A percentile compares a stretch with the other conserved stretches of the same genome.
phyloP scores from a whole-genome alignment of 2,797 vertebrate species.

The Leptatherina wallacei region DNA sequence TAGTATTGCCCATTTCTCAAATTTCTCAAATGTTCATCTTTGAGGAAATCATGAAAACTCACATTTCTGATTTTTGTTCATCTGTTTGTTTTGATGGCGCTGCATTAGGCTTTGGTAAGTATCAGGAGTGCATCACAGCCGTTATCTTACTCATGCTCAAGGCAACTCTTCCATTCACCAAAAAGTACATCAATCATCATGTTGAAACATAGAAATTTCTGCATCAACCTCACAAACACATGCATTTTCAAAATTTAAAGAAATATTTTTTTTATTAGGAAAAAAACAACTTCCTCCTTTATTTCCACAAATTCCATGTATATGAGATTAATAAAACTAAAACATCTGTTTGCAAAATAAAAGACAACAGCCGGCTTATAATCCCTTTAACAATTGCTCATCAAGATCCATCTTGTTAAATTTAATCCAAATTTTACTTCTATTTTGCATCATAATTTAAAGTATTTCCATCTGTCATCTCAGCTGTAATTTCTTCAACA shows the following conservation, averaged over 20 bases:
- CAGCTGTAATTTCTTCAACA: slow-evolving; percentile 3
- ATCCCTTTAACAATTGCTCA: slow-evolving; percentile 8
- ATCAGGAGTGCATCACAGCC: background rate
- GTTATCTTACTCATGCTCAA: background rate
- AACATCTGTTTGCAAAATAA: slow-evolving; percentile 1
- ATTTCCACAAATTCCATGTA: background rate
- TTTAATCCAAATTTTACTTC: slow-evolving; percentile 6
- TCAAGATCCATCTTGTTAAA: slow-evolving; percentile 2
- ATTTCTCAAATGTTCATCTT: background rate
- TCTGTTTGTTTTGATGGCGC: no score
- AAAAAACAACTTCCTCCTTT: background rate
- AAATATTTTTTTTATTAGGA: background rate
- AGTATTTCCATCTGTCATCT: background rate
- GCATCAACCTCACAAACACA: background rate
- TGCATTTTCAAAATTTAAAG: background rate
- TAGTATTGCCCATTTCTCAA: background rate
- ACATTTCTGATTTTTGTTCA: background rate
- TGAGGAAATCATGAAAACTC: background rate
- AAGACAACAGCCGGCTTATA: background rate
- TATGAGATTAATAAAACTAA: background rate
- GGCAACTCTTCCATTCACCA: background rate
- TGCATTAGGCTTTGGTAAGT: no score
- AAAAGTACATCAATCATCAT: background rate
- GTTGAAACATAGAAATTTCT: background rate
- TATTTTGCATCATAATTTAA: slow-evolving; percentile 20